Conservation (phyloP, 2,797 vertebrate genomes). For the Acrossocheilus fasciatus region DNA sequence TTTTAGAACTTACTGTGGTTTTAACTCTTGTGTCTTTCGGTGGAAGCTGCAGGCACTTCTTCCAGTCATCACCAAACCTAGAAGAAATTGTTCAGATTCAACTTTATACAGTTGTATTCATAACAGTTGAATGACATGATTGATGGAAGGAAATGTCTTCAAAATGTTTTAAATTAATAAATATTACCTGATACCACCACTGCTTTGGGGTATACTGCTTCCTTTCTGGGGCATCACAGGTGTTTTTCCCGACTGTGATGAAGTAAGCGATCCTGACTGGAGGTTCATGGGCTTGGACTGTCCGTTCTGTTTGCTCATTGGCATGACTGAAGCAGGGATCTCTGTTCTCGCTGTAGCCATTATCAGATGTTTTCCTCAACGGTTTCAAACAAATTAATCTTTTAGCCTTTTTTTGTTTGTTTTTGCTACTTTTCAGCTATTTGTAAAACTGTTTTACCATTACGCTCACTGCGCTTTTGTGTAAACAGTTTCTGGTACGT, state of each 20-base stretch:
- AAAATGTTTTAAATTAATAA: too few species aligned
- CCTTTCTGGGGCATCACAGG: conserved; percentile 63
- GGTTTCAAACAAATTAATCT: background rate
- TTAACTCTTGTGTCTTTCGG: conserved; percentile 76
- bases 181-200: conserved; percentile 77
- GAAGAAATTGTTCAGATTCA: background rate
- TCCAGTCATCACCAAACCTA: conserved; percentile 82
- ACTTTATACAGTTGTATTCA: background rate
- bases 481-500: conserved; percentile 65
- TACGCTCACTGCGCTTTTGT: conserved; percentile 57
- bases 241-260: conserved; percentile 61
- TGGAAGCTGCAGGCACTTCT: conserved; percentile 79
- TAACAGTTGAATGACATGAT: background rate
- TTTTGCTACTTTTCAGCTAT: conserved; percentile 40
- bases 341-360: conserved; percentile 80
- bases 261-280: conserved; percentile 58
- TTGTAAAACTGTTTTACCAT: conserved; percentile 23
- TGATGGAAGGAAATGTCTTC: background rate
- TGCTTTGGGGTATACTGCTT: conserved; percentile 73
- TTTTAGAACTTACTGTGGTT: conserved; percentile 71
- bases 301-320: conserved; percentile 76
- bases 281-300: conserved; percentile 65
- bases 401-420: conserved; percentile 4
- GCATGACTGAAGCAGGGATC: conserved; percentile 73
- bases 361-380: conserved; percentile 38